A percentile compares a stretch with the other conserved stretches of the same genome.
Evolutionary conservation across 2,888 invertebrate species (phyloP).

Genomic region (Caenorhabditis angaria): DNA sequence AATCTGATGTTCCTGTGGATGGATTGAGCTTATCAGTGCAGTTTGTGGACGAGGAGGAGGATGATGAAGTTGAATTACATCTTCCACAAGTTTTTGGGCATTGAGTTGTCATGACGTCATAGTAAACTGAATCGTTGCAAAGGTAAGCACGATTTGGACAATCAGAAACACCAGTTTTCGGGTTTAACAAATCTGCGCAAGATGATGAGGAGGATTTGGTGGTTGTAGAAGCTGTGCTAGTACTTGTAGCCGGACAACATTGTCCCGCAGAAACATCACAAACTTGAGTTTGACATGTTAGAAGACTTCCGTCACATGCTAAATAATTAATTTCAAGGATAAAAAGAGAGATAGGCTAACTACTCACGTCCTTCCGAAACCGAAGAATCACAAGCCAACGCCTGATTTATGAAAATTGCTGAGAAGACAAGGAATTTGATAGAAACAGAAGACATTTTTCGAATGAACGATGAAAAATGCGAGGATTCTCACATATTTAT

Average conservation of each 20-base stretch:
- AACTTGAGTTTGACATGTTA: neutral
- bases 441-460: neutral
- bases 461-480: neutral
- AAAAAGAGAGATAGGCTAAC: neutral
- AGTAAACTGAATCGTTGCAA: conserved; percentile 35
- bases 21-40: conserved; percentile 23
- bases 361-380: neutral
- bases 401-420: neutral
- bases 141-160: conserved; percentile 33
- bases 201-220: neutral
- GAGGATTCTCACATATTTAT: no score
- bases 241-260: neutral
- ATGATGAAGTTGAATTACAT: neutral
- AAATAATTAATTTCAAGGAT: neutral
- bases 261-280: neutral
- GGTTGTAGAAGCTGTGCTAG: neutral
- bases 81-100: conserved; percentile 42
- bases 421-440: neutral
- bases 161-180: conserved; percentile 38
- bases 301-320: neutral
- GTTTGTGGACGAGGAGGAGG: neutral
- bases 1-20: conserved; percentile 40
- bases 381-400: neutral
- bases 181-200: conserved; percentile 35
- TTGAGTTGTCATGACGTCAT: conserved; percentile 33